Conservation (phyloP, 2,113 vertebrate genomes). For the Podilymbus podiceps region DNA sequence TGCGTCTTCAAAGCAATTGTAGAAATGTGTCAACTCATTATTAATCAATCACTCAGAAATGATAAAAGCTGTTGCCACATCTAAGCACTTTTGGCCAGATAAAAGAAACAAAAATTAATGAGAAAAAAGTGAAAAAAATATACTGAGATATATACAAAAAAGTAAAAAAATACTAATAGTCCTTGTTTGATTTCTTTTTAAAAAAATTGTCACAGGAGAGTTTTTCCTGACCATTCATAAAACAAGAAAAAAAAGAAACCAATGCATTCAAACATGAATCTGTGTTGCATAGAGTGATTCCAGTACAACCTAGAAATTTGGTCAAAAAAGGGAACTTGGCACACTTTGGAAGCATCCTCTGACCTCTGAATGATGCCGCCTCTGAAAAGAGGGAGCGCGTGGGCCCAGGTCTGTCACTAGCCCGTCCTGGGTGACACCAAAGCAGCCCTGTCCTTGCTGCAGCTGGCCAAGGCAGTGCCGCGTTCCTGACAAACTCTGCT, state of each 20-base stretch:
- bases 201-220: conserved; percentile 70
- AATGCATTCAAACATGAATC: conserved; percentile 79
- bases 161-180: conserved; percentile 75
- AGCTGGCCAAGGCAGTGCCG: not conserved
- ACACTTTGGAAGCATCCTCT: conserved; percentile 74
- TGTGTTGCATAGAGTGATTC: conserved; percentile 97
- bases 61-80: conserved; percentile 49
- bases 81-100: conserved; percentile 70
- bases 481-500: not conserved
- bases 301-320: conserved; percentile 81
- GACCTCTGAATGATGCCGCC: conserved; percentile 32
- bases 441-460: not conserved
- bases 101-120: conserved; percentile 72
- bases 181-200: conserved; percentile 61
- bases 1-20: conserved; percentile 32
- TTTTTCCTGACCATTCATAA: conserved; percentile 71
- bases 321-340: conserved; percentile 80
- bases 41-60: conserved; percentile 54
- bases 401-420: not conserved
- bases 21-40: conserved; percentile 75
- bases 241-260: conserved; percentile 35
- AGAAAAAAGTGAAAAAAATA: conserved; percentile 54
- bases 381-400: not conserved
- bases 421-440: not conserved
- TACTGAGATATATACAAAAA: conserved; percentile 80